A percentile compares a stretch with the other conserved stretches of the same genome.
Evolutionary conservation across 2,888 invertebrate genomes (phyloP).

Genomic region (Leucania comma): DNA sequence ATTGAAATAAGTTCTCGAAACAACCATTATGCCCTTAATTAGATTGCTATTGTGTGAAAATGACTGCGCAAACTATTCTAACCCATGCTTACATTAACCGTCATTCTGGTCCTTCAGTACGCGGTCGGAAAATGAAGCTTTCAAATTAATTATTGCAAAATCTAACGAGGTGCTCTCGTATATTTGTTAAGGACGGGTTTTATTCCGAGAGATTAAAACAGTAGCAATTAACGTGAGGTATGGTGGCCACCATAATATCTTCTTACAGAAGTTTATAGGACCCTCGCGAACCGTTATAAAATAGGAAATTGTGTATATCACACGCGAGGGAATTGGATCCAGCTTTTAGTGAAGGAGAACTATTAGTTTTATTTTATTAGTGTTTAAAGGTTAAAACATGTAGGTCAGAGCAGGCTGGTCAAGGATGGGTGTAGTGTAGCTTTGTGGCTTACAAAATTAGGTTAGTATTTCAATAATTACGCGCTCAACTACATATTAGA

Average conservation of each 20-base stretch:
- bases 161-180: conserved; percentile 56
- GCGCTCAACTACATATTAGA: background rate
- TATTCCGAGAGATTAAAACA: conserved; percentile 71
- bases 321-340: conserved; percentile 53
- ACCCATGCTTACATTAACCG: conserved; percentile 10
- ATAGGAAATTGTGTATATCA: conserved; percentile 57
- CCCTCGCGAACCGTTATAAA: conserved; percentile 57
- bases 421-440: conserved; percentile 1
- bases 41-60: conserved; percentile 27
- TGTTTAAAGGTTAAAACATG: conserved; percentile 29
- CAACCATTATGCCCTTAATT: conserved; percentile 14
- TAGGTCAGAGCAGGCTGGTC: conserved; percentile 5
- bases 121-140: conserved; percentile 53
- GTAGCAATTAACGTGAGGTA: conserved; percentile 65
- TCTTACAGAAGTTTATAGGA: conserved; percentile 60
- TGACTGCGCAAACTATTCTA: background rate
- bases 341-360: conserved; percentile 52
- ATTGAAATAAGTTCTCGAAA: conserved; percentile 6
- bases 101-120: conserved; percentile 29
- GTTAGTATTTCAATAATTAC: background rate
- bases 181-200: conserved; percentile 74
- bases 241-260: conserved; percentile 54
- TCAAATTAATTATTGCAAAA: conserved; percentile 50
- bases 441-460: background rate
- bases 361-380: conserved; percentile 47